phyloP scores from a whole-genome alignment of 2,113 vertebrate species.

The Noctilio leporinus region DNA sequence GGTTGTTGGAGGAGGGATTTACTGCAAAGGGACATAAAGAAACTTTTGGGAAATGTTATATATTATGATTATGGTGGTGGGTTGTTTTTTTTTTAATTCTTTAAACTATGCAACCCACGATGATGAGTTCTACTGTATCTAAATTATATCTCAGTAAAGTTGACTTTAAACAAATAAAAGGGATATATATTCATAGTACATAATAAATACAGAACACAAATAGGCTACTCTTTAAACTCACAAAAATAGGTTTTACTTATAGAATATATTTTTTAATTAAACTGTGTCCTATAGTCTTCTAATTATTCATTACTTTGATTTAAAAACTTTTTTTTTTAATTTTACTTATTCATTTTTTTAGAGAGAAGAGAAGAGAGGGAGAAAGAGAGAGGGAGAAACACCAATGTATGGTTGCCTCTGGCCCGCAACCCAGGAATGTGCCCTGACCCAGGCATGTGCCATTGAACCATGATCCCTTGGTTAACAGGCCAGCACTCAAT shows the following conservation, averaged over 20 bases:
- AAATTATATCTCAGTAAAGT: not conserved
- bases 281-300: not conserved
- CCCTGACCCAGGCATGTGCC: too few species aligned
- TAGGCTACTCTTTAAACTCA: not conserved
- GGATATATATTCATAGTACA: not conserved
- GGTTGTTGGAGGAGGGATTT: not conserved
- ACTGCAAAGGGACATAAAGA: not conserved
- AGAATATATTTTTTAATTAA: not conserved
- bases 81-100: not conserved
- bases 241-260: not conserved
- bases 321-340: too few species aligned
- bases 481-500: too few species aligned
- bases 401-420: too few species aligned
- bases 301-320: not conserved
- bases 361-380: too few species aligned
- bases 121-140: not conserved
- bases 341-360: too few species aligned
- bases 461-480: too few species aligned
- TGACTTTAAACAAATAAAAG: not conserved
- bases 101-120: not conserved
- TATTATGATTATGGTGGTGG: not conserved
- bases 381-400: too few species aligned
- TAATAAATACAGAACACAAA: not conserved
- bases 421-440: too few species aligned
- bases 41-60: not conserved